phyloP scores from a whole-genome alignment of 2,797 vertebrate genomes.

The Champsocephalus gunnari region DNA sequence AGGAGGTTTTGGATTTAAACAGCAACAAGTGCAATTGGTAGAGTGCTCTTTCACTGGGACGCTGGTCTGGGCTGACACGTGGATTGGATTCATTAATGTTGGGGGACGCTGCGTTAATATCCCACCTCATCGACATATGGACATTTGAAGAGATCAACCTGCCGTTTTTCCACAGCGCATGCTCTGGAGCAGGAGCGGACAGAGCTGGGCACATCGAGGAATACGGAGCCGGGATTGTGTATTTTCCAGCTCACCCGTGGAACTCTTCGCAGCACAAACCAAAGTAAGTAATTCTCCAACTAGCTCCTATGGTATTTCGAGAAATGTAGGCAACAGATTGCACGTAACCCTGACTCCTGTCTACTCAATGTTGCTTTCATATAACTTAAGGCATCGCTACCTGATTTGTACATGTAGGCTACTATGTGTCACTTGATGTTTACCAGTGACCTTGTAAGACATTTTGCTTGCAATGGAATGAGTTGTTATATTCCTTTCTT shows the following conservation, averaged over 20 bases:
- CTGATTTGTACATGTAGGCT: neutral
- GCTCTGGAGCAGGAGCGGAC: constrained; percentile 60
- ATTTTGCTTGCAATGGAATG: neutral
- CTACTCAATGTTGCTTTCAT: constrained; percentile 8
- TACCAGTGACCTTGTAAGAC: constrained; percentile 48
- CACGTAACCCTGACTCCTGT: neutral
- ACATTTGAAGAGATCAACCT: constrained; percentile 29
- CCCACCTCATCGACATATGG: constrained; percentile 37
- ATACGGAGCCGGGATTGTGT: constrained; percentile 75
- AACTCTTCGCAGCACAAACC: constrained; percentile 68
- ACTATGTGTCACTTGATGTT: constrained; percentile 1
- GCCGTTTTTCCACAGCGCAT: constrained; percentile 51
- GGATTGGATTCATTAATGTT: constrained; percentile 31
- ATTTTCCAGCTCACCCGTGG: constrained; percentile 73
- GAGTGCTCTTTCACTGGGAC: neutral
- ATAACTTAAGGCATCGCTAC: neutral
- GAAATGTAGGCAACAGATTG: neutral
- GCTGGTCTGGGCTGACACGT: neutral
- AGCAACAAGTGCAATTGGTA: constrained; percentile 38
- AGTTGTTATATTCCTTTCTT: neutral
- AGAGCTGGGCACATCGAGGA: constrained; percentile 69
- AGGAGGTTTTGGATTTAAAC: constrained; percentile 39
- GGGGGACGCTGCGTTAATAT: neutral
- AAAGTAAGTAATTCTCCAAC: constrained; percentile 69
- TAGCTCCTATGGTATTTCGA: neutral